Base-by-base conservation (phyloP, 2,888 invertebrate genomes). In the Acrocyrtus sp. region DNA sequence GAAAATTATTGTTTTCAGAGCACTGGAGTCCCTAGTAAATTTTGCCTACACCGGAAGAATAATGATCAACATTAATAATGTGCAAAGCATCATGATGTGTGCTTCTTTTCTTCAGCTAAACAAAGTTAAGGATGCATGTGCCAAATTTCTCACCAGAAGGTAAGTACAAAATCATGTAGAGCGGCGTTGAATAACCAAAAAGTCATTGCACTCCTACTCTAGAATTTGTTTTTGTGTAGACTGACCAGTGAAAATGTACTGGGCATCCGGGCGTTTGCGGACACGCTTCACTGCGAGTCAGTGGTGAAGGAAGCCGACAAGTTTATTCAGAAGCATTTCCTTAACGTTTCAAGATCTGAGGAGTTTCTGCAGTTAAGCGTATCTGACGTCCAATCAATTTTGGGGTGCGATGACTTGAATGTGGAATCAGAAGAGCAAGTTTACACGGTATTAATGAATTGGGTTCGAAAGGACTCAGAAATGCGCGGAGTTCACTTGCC, bases 11-110 rank as follows among this genome's bases (percentile, higher is more conserved):
- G n/a, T n/a, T n/a, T n/a, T 19, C 82, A 92, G 91, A 82, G 93
- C 93, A 5, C 84, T 95, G 78, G 93, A 94, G 85, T 89, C 90
- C 41, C 85, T 95, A 56, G 90, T 95, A 43, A 92, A 93, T 84
- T 95, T 91, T 86, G 93, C 94, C 0, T 95, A 95, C 84, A 92
- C 91, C 77, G 94, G 91, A 1, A 87, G 89, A 78, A 89, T 95
- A 6, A 88, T 89, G 72, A 89, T 95, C 65, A 91, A 91, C 82
- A 90, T 90, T 80, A 88, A 88, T 78, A 94, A 94, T 85, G 94
- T 94, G 0, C 94, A 95, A 83, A 90, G 90, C 77, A 87, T 95
- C 39, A 91, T 95, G 89, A 90, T 93, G 58, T 94, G 93, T 15
- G 92, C 94, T 5, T 92, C 92, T 17, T 94, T 92, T 84, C 86